These are phyloP conservation scores for Agrenia bidenticulata DNA, from an alignment of 2,888 invertebrate species.

Conservation along the genomic window DNA sequence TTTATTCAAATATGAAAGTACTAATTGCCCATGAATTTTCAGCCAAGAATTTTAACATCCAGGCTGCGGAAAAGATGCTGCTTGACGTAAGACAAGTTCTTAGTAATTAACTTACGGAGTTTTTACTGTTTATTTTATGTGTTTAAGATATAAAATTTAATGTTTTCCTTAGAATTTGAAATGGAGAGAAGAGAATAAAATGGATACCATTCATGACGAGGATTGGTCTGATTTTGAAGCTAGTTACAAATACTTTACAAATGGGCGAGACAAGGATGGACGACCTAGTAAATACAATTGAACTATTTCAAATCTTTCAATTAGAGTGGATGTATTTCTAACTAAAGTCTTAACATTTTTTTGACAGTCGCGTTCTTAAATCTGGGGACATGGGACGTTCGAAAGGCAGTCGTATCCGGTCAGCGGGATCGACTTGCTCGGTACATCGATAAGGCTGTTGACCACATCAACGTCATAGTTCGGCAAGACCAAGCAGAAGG, in stretches of 20 bases:
- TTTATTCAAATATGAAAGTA: not conserved
- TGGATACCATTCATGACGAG: constrained; percentile 22
- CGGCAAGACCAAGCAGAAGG: constrained; percentile 21
- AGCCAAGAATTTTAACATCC: constrained; percentile 23
- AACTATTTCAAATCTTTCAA: not conserved
- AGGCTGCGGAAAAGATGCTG: constrained; percentile 18
- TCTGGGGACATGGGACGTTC: constrained; percentile 28
- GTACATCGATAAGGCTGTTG: constrained; percentile 28
- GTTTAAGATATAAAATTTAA: too few species aligned
- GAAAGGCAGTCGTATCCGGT: constrained; percentile 11
- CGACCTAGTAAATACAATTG: constrained; percentile 18
- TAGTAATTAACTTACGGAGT: too few species aligned
- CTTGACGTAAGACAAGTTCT: constrained; percentile 11
- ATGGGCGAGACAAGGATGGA: constrained; percentile 25
- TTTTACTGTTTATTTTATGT: too few species aligned
- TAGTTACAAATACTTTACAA: constrained; percentile 16
- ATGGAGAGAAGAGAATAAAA: constrained; percentile 27
- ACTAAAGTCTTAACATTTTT: not conserved
- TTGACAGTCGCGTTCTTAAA: constrained; percentile 21
- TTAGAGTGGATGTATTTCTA: too few species aligned
- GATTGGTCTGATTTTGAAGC: constrained; percentile 28
- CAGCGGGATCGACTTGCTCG: constrained; percentile 9
- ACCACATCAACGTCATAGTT: constrained; percentile 17
- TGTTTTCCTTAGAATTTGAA: constrained; percentile 22
- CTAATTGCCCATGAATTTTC: not conserved